Evolutionary conservation across 2,113 vertebrate genomes (phyloP).

Genomic region (Solea solea): DNA sequence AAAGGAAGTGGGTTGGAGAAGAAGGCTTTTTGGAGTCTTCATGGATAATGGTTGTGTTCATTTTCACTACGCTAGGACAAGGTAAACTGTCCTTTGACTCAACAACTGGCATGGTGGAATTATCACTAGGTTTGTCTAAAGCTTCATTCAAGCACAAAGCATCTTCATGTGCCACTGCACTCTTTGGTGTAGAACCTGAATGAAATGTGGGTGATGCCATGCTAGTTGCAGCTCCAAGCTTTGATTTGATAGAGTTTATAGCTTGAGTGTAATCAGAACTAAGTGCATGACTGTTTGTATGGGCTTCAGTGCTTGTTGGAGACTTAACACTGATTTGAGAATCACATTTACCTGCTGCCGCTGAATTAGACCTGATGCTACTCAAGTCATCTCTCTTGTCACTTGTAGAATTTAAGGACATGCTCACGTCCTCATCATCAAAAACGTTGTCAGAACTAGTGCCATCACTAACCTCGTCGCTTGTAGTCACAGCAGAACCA

Average conservation of each 20-base stretch:
- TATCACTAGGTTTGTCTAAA: neutral
- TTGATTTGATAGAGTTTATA: conserved; percentile 62
- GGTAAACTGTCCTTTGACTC: conserved; percentile 13
- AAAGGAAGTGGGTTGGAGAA: conserved; percentile 56
- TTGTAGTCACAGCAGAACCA: conserved; percentile 19
- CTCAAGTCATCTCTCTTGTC: conserved; percentile 25
- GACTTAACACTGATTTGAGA: neutral
- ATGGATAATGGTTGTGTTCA: conserved; percentile 8
- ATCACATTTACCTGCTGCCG: conserved; percentile 1
- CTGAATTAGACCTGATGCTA: conserved; percentile 2
- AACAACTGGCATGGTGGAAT: conserved; percentile 1
- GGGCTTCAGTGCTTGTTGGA: conserved; percentile 8
- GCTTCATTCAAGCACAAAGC: conserved; percentile 2
- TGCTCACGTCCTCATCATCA: conserved; percentile 55
- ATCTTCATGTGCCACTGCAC: conserved; percentile 1
- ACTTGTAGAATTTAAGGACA: conserved; percentile 21
- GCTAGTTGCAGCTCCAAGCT: conserved; percentile 53
- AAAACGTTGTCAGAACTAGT: conserved; percentile 72
- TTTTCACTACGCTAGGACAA: neutral
- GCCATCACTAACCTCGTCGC: conserved; percentile 67
- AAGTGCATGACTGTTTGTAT: neutral
- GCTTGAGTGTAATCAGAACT: conserved; percentile 41
- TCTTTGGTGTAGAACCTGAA: conserved; percentile 28
- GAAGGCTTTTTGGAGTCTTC: conserved; percentile 45
- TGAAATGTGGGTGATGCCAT: conserved; percentile 31